Evolutionary conservation across 2,113 vertebrate species (phyloP).

Genomic region (Nycticorax nycticorax): DNA sequence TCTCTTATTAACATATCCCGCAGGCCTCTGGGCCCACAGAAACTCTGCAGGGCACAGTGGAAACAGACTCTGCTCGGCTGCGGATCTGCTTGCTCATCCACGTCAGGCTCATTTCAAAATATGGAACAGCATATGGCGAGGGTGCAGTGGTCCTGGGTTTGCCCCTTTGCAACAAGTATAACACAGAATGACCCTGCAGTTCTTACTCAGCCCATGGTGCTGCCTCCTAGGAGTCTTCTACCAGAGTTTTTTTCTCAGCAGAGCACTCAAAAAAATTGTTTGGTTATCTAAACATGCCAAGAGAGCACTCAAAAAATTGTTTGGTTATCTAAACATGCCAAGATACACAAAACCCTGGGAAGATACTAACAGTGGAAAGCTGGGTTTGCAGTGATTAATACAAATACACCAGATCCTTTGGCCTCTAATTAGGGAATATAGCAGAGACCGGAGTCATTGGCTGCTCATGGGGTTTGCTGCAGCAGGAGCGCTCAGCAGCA

Average conservation of each 20-base stretch:
- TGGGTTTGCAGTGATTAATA: neutral
- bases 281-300: neutral
- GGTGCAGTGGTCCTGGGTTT: fast-evolving
- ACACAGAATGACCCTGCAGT: neutral
- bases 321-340: neutral
- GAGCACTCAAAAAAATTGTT: neutral
- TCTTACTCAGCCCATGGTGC: neutral
- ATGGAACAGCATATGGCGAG: fast-evolving
- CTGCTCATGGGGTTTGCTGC: neutral
- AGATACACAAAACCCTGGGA: neutral
- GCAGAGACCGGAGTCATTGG: neutral
- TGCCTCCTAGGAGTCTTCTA: neutral
- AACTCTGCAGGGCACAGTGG: neutral
- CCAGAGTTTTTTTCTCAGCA: neutral
- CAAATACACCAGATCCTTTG: neutral
- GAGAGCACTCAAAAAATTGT: neutral
- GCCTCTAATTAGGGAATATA: neutral
- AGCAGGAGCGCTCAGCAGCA: neutral
- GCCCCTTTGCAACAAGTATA: neutral
- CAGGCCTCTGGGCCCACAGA: neutral
- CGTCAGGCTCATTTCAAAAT: neutral
- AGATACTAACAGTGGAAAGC: neutral
- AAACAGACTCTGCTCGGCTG: neutral
- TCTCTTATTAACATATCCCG: fast-evolving
- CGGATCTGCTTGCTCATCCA: neutral